Evolutionary conservation across 2,888 invertebrate genomes (phyloP).

Genomic region (Macrosiphum euphorbiae): DNA sequence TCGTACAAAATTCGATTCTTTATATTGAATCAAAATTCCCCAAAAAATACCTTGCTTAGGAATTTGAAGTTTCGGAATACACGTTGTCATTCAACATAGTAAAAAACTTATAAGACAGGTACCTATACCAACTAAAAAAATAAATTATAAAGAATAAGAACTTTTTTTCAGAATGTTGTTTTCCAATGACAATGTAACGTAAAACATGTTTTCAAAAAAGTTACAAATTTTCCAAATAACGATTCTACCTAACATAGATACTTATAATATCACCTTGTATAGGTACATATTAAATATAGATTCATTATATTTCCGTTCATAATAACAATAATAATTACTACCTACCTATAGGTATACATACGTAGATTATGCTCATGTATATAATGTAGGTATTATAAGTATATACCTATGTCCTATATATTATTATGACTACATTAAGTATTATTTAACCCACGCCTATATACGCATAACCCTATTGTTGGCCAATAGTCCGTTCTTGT

Average conservation of each 20-base stretch:
- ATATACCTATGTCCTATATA: neutral
- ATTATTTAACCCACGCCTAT: neutral
- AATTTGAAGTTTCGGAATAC: neutral
- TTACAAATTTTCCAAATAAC: neutral
- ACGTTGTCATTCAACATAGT: neutral
- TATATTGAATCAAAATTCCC: neutral
- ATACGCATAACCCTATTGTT: slow-evolving; percentile 2
- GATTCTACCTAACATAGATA: neutral
- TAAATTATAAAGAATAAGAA: neutral
- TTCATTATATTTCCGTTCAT: neutral
- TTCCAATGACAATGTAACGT: neutral
- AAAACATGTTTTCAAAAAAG: neutral
- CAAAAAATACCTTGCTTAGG: neutral
- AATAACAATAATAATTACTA: neutral
- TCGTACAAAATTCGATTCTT: neutral
- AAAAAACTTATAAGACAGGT: neutral
- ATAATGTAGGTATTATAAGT: neutral
- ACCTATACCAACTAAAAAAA: neutral
- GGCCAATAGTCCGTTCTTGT: neutral
- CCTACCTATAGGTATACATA: neutral
- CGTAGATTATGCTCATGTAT: neutral
- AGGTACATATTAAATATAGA: no score
- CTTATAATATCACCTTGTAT: neutral
- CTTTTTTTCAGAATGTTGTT: neutral
- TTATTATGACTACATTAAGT: neutral